Evolutionary conservation across 2,888 invertebrate species (phyloP), one percentile per base, ranked within the genome.

Genomic region (Herminia tarsipennalis): DNA sequence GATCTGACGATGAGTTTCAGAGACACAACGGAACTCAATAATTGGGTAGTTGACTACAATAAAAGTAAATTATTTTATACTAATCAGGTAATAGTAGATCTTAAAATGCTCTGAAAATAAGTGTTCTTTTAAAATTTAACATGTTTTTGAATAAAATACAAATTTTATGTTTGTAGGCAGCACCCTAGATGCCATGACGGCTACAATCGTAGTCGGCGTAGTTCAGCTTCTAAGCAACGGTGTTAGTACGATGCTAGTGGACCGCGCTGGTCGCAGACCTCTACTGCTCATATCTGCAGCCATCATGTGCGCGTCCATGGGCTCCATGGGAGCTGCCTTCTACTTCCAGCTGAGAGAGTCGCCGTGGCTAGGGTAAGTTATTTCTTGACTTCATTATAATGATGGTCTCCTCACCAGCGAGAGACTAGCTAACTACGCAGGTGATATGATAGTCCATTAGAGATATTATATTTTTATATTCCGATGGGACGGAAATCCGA

Each of bases 271-370:
- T 0, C 76, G 95, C 4, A 81, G 93, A 20, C 92, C 93, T 0
- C 81, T 95, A 18, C 86, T 95, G 32, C 78, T 94, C 2, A 58
- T 92, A 5, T 94, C 94, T 0, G 93, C 94, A 0, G 74, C 88
- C 5, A 69, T 92, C 24, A 93, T 93, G 92, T 83, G 87, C 25
- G 39, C 83, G 0, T 90, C 93, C 0, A 93, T 93, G 90, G 72
- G 86, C 0, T 72, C 89, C 8, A 87, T 94, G 86, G 93, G 94
- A 2, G 75, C 86, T 0, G 88, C 93, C 1, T 93, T 93, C 70
- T 92, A 87, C 67, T 82, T 93, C 35, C 81, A 90, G 20, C 81
- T 88, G 6, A 85, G 83, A 22, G 69, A 83, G 0, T 70, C 78
- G 1, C 76, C 84, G 1, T 79, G 77, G 72, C 76, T 92, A 9